Percentiles rank a stretch among this genome's conserved stretches.
phyloP scores from a whole-genome alignment of 2,113 vertebrate genomes.

The Notothenia rossii region DNA sequence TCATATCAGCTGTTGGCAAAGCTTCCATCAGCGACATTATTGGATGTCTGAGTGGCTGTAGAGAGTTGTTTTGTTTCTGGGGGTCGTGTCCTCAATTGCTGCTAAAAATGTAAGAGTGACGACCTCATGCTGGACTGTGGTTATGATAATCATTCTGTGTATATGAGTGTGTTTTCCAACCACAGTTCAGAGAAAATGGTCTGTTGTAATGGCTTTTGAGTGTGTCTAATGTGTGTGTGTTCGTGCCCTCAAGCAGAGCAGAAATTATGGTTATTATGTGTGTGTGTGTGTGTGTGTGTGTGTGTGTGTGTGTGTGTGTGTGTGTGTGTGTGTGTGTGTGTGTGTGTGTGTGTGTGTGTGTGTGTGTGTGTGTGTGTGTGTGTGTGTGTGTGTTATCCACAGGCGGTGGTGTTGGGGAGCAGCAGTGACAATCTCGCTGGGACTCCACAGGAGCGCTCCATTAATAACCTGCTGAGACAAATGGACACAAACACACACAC shows the following conservation, averaged over 20 bases:
- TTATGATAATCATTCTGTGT: background rate
- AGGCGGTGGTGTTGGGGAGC: constrained; percentile 18
- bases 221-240: background rate
- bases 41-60: constrained; percentile 17
- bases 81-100: constrained; percentile 25
- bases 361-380: background rate
- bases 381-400: constrained; percentile 1
- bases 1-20: background rate
- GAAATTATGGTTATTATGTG: background rate
- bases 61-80: constrained; percentile 18
- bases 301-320: background rate
- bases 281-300: too few species aligned
- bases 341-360: background rate
- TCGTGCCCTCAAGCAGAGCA: constrained; percentile 1
- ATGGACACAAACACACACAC: constrained; percentile 1
- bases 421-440: constrained; percentile 12
- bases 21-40: background rate
- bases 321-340: background rate
- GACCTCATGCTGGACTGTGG: background rate
- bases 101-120: constrained; percentile 8
- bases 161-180: background rate
- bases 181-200: background rate
- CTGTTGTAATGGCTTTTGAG: background rate
- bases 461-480: constrained; percentile 46
- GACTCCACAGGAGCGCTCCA: constrained; percentile 25